Conservation (phyloP, 2,113 vertebrate species). For the Gallinago jamesoni region DNA sequence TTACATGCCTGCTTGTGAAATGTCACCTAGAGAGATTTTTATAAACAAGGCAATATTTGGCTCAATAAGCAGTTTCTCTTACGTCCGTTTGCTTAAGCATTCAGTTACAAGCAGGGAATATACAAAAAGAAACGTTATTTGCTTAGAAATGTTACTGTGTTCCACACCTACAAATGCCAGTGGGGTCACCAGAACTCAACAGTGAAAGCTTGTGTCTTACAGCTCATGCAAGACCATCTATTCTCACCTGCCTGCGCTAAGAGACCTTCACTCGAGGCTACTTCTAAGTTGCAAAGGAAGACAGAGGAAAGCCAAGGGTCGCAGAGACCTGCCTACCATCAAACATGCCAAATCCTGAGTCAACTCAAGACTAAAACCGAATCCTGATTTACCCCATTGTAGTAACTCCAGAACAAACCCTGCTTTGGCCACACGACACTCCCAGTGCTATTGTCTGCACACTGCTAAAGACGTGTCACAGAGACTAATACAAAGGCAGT, state of each 20-base stretch:
- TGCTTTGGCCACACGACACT: background rate
- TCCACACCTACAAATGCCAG: background rate
- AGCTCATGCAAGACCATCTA: background rate
- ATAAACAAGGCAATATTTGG: background rate
- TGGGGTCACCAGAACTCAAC: background rate
- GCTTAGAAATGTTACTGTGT: background rate
- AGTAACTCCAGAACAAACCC: background rate
- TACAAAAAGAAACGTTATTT: background rate
- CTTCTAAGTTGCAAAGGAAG: background rate
- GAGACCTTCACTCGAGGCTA: background rate
- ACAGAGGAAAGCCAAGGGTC: background rate
- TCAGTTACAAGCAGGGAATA: background rate
- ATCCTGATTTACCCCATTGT: background rate
- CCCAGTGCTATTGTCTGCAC: background rate
- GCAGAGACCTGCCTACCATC: background rate
- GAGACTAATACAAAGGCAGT: background rate
- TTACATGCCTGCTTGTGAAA: background rate
- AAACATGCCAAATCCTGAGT: rapidly evolving
- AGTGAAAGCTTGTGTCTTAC: background rate
- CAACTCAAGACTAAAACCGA: background rate
- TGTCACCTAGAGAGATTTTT: background rate
- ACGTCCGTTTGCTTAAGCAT: conserved; percentile 25
- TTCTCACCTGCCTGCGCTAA: background rate
- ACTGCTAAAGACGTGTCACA: background rate
- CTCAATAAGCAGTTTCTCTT: background rate